Conservation (phyloP, 2,797 vertebrate species). For the Hydrolagus colliei region DNA sequence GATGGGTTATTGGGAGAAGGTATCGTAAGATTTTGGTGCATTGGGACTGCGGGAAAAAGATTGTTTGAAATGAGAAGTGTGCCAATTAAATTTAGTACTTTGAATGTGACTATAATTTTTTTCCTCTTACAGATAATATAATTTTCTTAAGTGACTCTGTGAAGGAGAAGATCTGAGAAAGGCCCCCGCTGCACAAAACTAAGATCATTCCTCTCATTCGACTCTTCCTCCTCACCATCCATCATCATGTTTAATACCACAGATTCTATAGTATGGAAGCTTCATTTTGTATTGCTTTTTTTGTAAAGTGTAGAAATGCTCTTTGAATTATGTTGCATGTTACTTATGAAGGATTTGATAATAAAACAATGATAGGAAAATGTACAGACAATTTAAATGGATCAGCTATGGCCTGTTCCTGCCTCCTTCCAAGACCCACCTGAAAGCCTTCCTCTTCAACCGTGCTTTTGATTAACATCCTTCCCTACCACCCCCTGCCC, state of each 20-base stretch:
- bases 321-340: background rate
- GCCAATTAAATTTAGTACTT: too few species aligned
- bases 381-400: background rate
- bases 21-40: too few species aligned
- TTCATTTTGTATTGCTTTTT: background rate
- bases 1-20: too few species aligned
- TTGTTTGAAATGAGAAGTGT: too few species aligned
- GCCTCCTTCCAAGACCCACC: too few species aligned
- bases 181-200: too few species aligned
- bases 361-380: background rate
- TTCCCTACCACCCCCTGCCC: too few species aligned
- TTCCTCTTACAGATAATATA: constrained; percentile 19
- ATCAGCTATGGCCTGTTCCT: too few species aligned
- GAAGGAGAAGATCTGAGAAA: constrained; percentile 6
- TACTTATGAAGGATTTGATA: background rate
- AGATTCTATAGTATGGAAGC: background rate
- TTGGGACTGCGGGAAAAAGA: too few species aligned
- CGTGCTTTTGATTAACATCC: too few species aligned
- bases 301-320: background rate
- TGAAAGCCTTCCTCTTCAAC: too few species aligned
- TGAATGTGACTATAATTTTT: background rate
- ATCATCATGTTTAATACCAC: background rate
- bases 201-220: background rate
- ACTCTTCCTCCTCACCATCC: background rate
- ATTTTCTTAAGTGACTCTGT: constrained; percentile 26